Percentiles rank a stretch among this genome's conserved stretches.
Conservation (phyloP, 2,888 invertebrate genomes). For the Macrostomum cliftonense region DNA sequence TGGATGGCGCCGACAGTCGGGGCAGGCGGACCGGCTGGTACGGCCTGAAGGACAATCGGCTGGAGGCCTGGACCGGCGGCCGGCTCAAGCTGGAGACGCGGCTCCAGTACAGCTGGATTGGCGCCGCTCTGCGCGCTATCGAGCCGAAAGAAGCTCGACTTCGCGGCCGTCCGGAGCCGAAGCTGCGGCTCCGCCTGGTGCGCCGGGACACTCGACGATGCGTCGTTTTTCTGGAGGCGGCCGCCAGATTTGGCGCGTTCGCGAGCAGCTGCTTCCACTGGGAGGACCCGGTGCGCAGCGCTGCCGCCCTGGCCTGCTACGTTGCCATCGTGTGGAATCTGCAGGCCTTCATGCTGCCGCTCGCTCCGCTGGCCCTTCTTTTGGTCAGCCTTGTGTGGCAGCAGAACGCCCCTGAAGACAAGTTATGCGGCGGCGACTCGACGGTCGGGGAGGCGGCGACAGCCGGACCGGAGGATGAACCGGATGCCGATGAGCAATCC, state of each 20-base stretch:
- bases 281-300: slow-evolving; percentile 56
- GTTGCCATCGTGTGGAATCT: slow-evolving; percentile 74
- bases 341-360: slow-evolving; percentile 81
- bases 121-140: too few relatives aligned
- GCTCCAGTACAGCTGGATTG: too few relatives aligned
- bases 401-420: neutral
- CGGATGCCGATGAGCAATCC: too few relatives aligned
- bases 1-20: too few relatives aligned
- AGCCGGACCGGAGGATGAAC: too few relatives aligned
- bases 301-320: slow-evolving; percentile 17
- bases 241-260: slow-evolving; percentile 70
- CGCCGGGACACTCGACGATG: slow-evolving; percentile 47
- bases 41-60: slow-evolving; percentile 80
- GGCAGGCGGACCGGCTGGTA: slow-evolving; percentile 64
- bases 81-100: slow-evolving; percentile 71
- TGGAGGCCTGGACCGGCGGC: slow-evolving; percentile 72
- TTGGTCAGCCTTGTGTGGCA: neutral
- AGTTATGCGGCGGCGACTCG: too few relatives aligned
- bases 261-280: slow-evolving; percentile 89
- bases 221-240: slow-evolving; percentile 72
- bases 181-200: too few relatives aligned
- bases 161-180: too few relatives aligned
- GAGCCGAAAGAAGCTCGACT: too few relatives aligned
- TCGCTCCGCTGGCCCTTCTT: slow-evolving; percentile 45
- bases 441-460: too few relatives aligned